phyloP scores from a whole-genome alignment of 2,888 invertebrate genomes.

The Drosophila meridiana region DNA sequence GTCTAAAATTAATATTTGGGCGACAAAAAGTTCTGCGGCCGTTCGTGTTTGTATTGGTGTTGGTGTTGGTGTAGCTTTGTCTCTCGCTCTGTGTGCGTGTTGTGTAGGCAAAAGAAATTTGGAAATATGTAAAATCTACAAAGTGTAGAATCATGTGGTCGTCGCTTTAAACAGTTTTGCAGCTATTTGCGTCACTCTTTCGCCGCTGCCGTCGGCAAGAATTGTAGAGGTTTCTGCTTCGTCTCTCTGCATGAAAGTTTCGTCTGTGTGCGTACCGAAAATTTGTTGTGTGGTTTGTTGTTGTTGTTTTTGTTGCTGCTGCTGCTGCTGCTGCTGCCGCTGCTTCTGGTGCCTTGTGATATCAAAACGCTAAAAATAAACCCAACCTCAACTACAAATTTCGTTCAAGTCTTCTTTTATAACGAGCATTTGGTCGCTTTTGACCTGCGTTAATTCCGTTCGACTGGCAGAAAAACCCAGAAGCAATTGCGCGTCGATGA shows the following conservation, averaged over 20 bases:
- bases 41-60: conserved; percentile 20
- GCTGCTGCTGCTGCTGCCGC: conserved; percentile 26
- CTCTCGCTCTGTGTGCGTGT: conserved; percentile 26
- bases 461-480: conserved; percentile 47
- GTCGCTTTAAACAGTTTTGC: conserved; percentile 61
- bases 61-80: conserved; percentile 41
- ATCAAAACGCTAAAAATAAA: conserved; percentile 78
- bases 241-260: conserved; percentile 30
- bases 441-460: conserved; percentile 59
- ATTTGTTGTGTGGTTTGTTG: conserved; percentile 48
- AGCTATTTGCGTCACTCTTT: conserved; percentile 75
- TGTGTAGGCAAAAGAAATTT: conserved; percentile 61
- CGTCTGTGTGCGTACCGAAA: conserved; percentile 55
- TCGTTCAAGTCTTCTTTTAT: conserved; percentile 50
- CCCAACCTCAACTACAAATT: conserved; percentile 60
- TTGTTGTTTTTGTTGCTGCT: conserved; percentile 32
- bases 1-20: conserved; percentile 81
- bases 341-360: conserved; percentile 71
- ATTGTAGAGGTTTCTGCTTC: conserved; percentile 28
- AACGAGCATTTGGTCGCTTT: conserved; percentile 58
- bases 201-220: conserved; percentile 34
- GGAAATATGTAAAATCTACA: conserved; percentile 67
- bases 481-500: conserved; percentile 49
- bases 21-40: conserved; percentile 58
- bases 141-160: conserved; percentile 74